Percentiles rank a stretch among this genome's conserved stretches.
Conservation (phyloP, 2,797 vertebrate species). For the Spinus pinus region DNA sequence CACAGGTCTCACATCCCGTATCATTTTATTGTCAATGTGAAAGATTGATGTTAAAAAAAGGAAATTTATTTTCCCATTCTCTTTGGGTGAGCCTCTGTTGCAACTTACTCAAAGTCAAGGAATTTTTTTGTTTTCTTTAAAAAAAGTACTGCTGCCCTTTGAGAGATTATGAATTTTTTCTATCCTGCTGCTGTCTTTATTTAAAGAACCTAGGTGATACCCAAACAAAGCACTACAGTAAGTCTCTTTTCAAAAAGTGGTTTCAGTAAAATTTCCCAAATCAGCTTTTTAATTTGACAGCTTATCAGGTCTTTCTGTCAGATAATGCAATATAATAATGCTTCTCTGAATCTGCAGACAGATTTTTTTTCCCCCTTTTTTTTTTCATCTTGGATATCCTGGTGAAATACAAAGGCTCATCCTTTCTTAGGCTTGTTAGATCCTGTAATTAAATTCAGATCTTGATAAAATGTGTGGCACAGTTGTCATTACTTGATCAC, state of each 20-base stretch:
- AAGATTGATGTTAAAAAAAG: background rate
- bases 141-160: background rate
- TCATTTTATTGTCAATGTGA: background rate
- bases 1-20: background rate
- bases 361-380: background rate
- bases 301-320: slow-evolving; percentile 30
- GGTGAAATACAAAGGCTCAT: slow-evolving; percentile 45
- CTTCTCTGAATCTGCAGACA: slow-evolving; percentile 18
- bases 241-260: background rate
- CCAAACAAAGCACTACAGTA: background rate
- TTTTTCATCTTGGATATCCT: slow-evolving; percentile 23
- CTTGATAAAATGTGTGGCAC: slow-evolving; percentile 32
- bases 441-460: slow-evolving; percentile 62
- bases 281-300: slow-evolving; percentile 47
- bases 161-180: background rate
- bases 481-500: slow-evolving; percentile 50
- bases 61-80: background rate
- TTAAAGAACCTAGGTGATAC: background rate
- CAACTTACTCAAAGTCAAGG: background rate
- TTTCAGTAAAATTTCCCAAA: slow-evolving; percentile 39
- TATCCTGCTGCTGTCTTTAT: background rate
- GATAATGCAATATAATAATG: slow-evolving; percentile 27
- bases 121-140: background rate
- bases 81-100: background rate
- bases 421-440: slow-evolving; percentile 29